phyloP scores from a whole-genome alignment of 2,113 vertebrate genomes.

The Poicephalus gulielmi region DNA sequence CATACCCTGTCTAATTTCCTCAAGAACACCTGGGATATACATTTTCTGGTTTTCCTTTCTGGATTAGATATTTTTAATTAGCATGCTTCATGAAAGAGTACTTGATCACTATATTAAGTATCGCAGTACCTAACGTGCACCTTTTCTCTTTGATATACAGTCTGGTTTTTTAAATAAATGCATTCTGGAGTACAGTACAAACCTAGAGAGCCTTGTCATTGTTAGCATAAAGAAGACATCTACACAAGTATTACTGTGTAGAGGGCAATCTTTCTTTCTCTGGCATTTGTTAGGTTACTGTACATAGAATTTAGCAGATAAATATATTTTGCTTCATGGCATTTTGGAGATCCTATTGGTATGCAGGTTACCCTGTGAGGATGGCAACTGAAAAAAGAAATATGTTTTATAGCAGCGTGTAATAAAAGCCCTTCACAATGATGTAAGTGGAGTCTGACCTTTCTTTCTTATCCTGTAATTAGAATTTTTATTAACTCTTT shows the following conservation, averaged over 20 bases:
- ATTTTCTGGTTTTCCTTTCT: slow-evolving; percentile 38
- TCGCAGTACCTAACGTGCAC: slow-evolving; percentile 13
- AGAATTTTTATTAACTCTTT: slow-evolving; percentile 73
- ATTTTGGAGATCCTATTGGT: slow-evolving; percentile 73
- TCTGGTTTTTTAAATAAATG: not conserved
- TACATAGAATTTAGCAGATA: slow-evolving; percentile 71
- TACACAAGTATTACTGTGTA: slow-evolving; percentile 59
- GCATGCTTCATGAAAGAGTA: not conserved
- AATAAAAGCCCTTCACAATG: slow-evolving; percentile 71
- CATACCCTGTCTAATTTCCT: not conserved
- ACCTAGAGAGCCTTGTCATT: slow-evolving; percentile 55
- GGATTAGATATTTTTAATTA: slow-evolving; percentile 37
- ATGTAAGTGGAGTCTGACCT: slow-evolving; percentile 71
- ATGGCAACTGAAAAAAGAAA: slow-evolving; percentile 59
- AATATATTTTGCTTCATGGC: slow-evolving; percentile 67
- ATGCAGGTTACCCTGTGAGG: slow-evolving; percentile 65
- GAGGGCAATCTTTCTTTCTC: slow-evolving; percentile 62
- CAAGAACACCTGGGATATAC: slow-evolving; percentile 19
- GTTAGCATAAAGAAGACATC: slow-evolving; percentile 72
- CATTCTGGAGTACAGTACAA: slow-evolving; percentile 30
- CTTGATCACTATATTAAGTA: slow-evolving; percentile 45
- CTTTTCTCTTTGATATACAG: slow-evolving; percentile 14
- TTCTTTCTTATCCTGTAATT: slow-evolving; percentile 71
- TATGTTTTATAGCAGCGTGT: slow-evolving; percentile 63
- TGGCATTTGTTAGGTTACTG: slow-evolving; percentile 69